A percentile compares a stretch with the other conserved stretches of the same genome.
Conservation (phyloP, 92 coral and sea anemone genomes). For the Parazoanthus atlanticus region DNA sequence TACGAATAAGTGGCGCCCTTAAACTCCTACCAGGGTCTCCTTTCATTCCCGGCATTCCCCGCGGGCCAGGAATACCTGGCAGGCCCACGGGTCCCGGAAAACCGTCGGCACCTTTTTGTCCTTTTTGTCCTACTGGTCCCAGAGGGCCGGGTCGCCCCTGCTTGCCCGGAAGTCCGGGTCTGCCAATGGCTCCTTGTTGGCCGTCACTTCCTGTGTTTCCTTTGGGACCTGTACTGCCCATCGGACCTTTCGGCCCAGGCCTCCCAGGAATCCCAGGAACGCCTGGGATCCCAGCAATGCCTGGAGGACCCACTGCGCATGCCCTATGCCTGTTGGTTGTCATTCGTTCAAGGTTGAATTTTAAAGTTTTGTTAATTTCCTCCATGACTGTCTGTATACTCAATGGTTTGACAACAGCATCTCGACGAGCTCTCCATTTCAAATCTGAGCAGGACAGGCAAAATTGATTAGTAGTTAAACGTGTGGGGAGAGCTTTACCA, state of each 20-base stretch:
- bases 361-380: constrained; percentile 4
- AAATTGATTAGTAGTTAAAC: too few species aligned
- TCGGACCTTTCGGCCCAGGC: constrained; percentile 21
- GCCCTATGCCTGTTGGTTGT: neutral
- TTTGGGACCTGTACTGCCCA: constrained; percentile 4
- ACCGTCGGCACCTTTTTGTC: too few species aligned
- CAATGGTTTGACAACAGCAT: neutral
- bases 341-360: neutral
- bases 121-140: neutral
- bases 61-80: neutral
- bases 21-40: neutral
- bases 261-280: constrained; percentile 26
- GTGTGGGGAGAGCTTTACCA: too few species aligned
- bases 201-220: neutral
- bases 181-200: neutral
- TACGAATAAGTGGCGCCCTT: neutral
- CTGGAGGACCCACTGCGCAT: constrained; percentile 16
- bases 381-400: neutral
- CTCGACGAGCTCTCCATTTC: neutral
- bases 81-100: neutral
- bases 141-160: neutral
- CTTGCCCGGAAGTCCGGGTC: neutral
- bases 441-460: neutral
- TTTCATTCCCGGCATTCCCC: constrained; percentile 6
- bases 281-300: constrained; percentile 1